phyloP scores from a whole-genome alignment of 2,113 vertebrate genomes.

The Pardalotus punctatus region DNA sequence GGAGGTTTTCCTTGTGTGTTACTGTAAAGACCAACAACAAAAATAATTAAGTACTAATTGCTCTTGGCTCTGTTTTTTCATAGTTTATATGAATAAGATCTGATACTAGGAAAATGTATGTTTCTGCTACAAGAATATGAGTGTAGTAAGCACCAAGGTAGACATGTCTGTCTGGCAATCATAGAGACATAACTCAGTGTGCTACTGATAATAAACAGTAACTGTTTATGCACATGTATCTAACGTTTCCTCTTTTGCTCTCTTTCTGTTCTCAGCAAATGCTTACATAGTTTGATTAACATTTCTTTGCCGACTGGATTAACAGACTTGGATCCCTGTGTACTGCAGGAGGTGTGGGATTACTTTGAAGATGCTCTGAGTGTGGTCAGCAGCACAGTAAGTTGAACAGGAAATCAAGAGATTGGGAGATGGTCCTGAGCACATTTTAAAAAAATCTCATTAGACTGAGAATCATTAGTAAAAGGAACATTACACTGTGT shows the following conservation, averaged over 20 bases:
- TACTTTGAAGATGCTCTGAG: constrained; percentile 87
- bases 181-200: background rate
- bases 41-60: background rate
- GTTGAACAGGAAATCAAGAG: constrained; percentile 48
- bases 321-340: constrained; percentile 72
- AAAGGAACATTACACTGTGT: background rate
- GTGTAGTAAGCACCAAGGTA: background rate
- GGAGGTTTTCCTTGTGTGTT: background rate
- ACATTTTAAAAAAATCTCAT: background rate
- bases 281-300: constrained; percentile 84
- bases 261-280: constrained; percentile 78
- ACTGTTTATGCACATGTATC: background rate
- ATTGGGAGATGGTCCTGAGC: background rate
- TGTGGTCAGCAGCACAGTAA: constrained; percentile 79
- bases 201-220: background rate
- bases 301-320: constrained; percentile 80
- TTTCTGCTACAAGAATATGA: background rate
- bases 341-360: constrained; percentile 82
- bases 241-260: constrained; percentile 25
- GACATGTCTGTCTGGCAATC: background rate
- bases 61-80: background rate
- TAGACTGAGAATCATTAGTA: background rate
- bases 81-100: background rate
- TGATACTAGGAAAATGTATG: background rate
- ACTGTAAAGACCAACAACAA: background rate